Conservation (phyloP, 2,113 vertebrate species). For the Rhinoptilus africanus region DNA sequence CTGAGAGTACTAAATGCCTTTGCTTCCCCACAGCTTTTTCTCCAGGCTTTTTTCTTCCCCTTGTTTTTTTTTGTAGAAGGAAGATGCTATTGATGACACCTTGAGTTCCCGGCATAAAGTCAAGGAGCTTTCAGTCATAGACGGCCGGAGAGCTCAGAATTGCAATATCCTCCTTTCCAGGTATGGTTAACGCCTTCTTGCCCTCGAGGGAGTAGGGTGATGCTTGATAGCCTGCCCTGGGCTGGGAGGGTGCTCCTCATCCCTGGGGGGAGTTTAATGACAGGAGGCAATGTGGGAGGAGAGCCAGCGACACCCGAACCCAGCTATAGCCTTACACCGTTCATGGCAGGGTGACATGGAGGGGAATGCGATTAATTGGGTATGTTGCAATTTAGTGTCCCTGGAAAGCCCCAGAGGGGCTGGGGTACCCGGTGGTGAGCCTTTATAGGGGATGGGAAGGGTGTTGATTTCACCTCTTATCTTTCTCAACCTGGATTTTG, state of each 20-base stretch:
- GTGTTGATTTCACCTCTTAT: neutral
- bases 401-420: neutral
- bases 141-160: slow-evolving; percentile 95
- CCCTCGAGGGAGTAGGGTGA: neutral
- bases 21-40: slow-evolving; percentile 58
- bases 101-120: slow-evolving; percentile 90
- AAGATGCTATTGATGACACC: slow-evolving; percentile 89
- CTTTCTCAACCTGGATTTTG: neutral
- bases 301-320: neutral
- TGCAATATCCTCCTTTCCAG: slow-evolving; percentile 98
- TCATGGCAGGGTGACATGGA: accelerated
- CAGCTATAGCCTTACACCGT: neutral
- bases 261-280: neutral
- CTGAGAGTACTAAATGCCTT: slow-evolving; percentile 26
- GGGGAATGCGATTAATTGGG: neutral
- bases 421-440: neutral
- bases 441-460: neutral
- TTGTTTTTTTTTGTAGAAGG: slow-evolving; percentile 81
- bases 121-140: slow-evolving; percentile 96
- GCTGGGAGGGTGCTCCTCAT: neutral
- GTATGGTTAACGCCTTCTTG: slow-evolving; percentile 57
- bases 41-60: neutral
- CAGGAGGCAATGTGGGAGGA: neutral
- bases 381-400: accelerated
- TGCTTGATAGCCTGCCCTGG: neutral